Evolutionary conservation across 1,140 invertebrate species (phyloP).

Genomic region (Scaptomyza pallida): DNA sequence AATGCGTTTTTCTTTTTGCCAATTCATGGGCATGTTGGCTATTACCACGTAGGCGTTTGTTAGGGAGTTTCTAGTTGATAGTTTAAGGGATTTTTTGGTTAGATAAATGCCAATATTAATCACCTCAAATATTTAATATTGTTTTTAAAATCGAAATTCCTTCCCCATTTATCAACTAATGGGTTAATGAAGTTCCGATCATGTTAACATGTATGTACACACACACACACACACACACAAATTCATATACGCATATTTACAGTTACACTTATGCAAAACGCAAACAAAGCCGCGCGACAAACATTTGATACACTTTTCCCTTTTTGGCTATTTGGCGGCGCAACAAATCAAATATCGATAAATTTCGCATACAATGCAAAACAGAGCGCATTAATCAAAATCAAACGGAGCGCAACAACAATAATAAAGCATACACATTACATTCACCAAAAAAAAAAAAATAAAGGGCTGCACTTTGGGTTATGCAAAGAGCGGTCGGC

Average conservation of each 20-base stretch:
- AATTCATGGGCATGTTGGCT: conserved; percentile 37
- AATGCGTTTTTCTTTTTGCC: conserved; percentile 8
- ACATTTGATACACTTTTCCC: conserved; percentile 70
- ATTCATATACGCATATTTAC: neutral
- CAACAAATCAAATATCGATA: conserved; percentile 78
- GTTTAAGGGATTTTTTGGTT: too few relatives aligned
- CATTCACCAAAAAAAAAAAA: conserved; percentile 2
- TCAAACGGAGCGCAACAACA: conserved; percentile 32
- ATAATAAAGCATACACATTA: conserved; percentile 26
- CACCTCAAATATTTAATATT: neutral
- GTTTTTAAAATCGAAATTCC: neutral
- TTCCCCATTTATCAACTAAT: neutral
- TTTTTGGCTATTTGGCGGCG: conserved; percentile 29
- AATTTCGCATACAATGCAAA: conserved; percentile 67
- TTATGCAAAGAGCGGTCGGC: conserved; percentile 44
- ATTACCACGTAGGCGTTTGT: conserved; percentile 30
- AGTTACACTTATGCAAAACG: conserved; percentile 69
- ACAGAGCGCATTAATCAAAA: conserved; percentile 69
- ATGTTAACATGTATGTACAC: conserved; percentile 27
- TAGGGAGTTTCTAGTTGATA: neutral
- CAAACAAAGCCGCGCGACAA: conserved; percentile 78
- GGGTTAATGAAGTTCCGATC: conserved; percentile 61
- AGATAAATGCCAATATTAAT: too few relatives aligned
- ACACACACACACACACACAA: neutral
- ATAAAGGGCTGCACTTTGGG: conserved; percentile 42